Base-by-base conservation (phyloP, 2,113 vertebrate species). In the Cyprinus carpio region DNA sequence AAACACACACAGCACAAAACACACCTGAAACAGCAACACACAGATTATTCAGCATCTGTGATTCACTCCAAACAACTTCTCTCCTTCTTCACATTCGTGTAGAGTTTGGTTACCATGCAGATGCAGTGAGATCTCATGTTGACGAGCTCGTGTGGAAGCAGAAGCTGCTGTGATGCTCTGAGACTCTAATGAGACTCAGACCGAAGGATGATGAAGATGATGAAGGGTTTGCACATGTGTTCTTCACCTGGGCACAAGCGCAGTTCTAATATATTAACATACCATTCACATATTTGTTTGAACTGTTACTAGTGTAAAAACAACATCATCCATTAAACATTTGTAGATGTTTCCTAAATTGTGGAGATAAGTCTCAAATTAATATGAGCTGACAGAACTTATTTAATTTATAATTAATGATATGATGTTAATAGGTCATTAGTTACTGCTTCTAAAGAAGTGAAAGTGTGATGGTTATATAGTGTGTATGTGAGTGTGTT, bases 41-140 rank as follows among this genome's bases (percentile, higher is more conserved):
- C n/a, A n/a, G n/a, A n/a, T n/a, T n/a, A n/a, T n/a, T n/a, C n/a
- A n/a, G n/a, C n/a, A n/a, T n/a, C n/a, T n/a, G n/a, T n/a, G n/a
- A n/a, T n/a, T n/a, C n/a, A n/a, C n/a, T n/a, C n/a, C n/a, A n/a
- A n/a, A 5, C 4, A 37, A 4, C 31, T 31, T 40, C 0, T 37
- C 7, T 16, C 10, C 29, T 10, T 69, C 2, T 23, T 4, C 1
- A n/a, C 9, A n/a, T 12, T 1, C 56, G 2, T n/a, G 0, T 2
- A n/a, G n/a, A n/a, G 16, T 77, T 20, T 77, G 29, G 58, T 31
- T n/a, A 77, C 75, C 75, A 31, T 23, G 1, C 75, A 58, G 27
- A 58, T n/a, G 75, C 11, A 34, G 29, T 2, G 27, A 15, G 11
- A n/a, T n/a, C 2, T 23, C 49, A 56, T 69, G 65, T 34, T 10